Evolutionary conservation across 1,140 invertebrate species (phyloP).

Genomic region (Monomorium pharaonis): DNA sequence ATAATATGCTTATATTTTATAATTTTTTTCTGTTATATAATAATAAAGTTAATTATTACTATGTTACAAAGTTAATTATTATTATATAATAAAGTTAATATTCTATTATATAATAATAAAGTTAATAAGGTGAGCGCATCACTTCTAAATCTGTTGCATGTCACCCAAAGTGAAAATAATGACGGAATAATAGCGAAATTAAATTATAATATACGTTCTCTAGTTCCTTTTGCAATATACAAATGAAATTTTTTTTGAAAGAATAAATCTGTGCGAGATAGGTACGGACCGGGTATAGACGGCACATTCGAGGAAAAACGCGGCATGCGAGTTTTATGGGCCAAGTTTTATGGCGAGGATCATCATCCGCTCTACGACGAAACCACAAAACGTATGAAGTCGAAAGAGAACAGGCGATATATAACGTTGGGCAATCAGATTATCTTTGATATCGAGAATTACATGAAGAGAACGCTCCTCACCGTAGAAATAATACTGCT

Average conservation of each 20-base stretch:
- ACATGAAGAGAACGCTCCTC: conserved; percentile 82
- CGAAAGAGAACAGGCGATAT: conserved; percentile 78
- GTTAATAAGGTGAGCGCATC: neutral
- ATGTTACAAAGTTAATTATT: no score
- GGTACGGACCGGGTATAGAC: conserved; percentile 66
- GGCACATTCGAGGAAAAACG: conserved; percentile 68
- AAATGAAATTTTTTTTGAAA: conserved; percentile 23
- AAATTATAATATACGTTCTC: neutral
- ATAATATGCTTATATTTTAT: neutral
- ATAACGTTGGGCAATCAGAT: conserved; percentile 71
- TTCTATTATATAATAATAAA: conserved; percentile 24
- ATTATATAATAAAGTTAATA: no score
- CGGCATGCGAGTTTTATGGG: conserved; percentile 78
- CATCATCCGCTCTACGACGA: conserved; percentile 80
- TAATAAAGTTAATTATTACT: no score
- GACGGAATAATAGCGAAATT: neutral
- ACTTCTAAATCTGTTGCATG: neutral
- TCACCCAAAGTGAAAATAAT: neutral
- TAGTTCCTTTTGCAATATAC: neutral
- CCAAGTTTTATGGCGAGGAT: conserved; percentile 79
- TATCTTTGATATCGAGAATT: conserved; percentile 82
- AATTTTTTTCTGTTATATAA: no score
- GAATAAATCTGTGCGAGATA: conserved; percentile 36
- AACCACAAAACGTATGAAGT: conserved; percentile 70
- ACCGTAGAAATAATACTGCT: conserved; percentile 83